Evolutionary conservation across 1,140 invertebrate species (phyloP).

Genomic region (Linepithema humile): DNA sequence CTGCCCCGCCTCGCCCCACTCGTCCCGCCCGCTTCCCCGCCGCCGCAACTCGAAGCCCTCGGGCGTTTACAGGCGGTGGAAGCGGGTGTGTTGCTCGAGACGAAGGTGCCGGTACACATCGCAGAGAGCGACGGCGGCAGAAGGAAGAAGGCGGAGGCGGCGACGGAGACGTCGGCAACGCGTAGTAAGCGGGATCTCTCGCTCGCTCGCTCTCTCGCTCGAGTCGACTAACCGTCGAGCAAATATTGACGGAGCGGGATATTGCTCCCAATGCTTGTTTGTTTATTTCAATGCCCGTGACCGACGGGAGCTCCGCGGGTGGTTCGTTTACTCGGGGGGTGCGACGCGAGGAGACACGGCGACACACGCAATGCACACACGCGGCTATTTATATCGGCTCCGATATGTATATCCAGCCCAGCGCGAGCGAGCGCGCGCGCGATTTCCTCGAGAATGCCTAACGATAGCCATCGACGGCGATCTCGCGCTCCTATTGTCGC

Average conservation of each 20-base stretch:
- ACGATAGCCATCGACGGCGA: conserved; percentile 62
- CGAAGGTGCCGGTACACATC: conserved; percentile 41
- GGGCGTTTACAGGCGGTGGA: conserved; percentile 59
- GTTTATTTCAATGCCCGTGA: conserved; percentile 83
- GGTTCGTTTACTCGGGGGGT: conserved; percentile 56
- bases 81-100: conserved; percentile 57
- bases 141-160: neutral
- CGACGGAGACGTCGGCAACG: neutral
- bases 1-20: conserved; percentile 73
- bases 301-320: conserved; percentile 73
- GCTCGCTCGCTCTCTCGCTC: conserved; percentile 20
- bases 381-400: conserved; percentile 59
- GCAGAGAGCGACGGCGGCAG: conserved; percentile 47
- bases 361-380: conserved; percentile 47
- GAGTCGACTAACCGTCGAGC: conserved; percentile 83
- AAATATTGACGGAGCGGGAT: conserved; percentile 85
- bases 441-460: conserved; percentile 47
- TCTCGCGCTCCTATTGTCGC: conserved; percentile 45
- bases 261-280: conserved; percentile 84
- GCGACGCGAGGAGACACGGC: conserved; percentile 19
- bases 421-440: neutral
- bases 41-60: conserved; percentile 55
- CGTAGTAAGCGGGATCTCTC: conserved; percentile 20
- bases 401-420: conserved; percentile 57
- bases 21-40: neutral